Conservation (phyloP, 64 coral and sea anemone species). For the Platygyra sinensis region DNA sequence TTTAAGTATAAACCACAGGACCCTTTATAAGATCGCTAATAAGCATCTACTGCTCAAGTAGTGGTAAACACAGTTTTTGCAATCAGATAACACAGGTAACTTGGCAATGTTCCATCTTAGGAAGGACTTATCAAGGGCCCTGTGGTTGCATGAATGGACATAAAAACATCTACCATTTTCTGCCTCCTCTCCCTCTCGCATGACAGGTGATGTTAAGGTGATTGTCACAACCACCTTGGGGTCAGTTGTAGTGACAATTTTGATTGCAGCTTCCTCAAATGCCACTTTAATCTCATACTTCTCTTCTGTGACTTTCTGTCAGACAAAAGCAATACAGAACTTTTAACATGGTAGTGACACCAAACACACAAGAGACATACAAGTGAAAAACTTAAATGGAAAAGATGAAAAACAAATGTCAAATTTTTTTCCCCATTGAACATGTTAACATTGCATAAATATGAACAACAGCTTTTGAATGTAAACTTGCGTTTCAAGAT, state of each 20-base stretch:
- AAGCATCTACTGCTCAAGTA: not conserved
- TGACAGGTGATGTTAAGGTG: slow-evolving; percentile 93
- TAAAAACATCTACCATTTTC: slow-evolving; percentile 67
- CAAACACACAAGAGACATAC: not conserved
- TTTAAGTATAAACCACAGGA: slow-evolving; percentile 9
- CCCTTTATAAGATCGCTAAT: slow-evolving; percentile 37
- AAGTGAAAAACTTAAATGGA: too few species aligned
- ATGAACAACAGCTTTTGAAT: too few species aligned
- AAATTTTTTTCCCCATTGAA: too few species aligned
- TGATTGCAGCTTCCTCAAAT: slow-evolving; percentile 62
- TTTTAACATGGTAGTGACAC: not conserved
- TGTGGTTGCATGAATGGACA: not conserved
- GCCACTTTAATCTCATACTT: slow-evolving; percentile 88
- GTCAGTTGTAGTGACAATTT: slow-evolving; percentile 73
- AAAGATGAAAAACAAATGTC: too few species aligned
- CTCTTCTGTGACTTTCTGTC: slow-evolving; percentile 96
- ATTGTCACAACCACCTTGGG: slow-evolving; percentile 85
- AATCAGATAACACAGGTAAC: not conserved
- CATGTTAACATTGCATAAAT: too few species aligned
- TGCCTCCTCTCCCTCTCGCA: slow-evolving; percentile 78
- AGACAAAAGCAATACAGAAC: not conserved
- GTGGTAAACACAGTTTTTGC: not conserved
- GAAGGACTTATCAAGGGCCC: slow-evolving; percentile 28
- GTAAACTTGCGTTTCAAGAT: too few species aligned
- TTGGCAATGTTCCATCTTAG: not conserved